A percentile compares a stretch with the other conserved stretches of the same genome.
Evolutionary conservation across 1,140 invertebrate species (phyloP).

Genomic region (Thaumatotibia leucotreta): DNA sequence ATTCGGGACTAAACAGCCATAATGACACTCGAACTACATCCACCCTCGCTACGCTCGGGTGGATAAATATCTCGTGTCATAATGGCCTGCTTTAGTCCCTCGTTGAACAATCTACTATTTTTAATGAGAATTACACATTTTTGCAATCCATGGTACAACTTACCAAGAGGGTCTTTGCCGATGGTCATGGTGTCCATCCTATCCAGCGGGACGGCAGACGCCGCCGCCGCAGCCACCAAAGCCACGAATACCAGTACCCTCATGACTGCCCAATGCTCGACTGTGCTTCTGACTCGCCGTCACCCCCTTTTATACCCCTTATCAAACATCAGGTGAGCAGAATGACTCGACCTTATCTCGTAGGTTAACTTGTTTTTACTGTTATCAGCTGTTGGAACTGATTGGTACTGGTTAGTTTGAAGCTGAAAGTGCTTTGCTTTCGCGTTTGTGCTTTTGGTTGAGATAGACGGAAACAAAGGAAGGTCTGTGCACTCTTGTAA

Average conservation of each 20-base stretch:
- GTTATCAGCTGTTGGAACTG: neutral
- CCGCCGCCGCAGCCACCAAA: constrained; percentile 44
- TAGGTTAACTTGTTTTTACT: neutral
- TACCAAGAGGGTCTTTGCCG: constrained; percentile 50
- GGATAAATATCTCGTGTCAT: too few relatives aligned
- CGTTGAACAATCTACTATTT: too few relatives aligned
- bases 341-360: neutral
- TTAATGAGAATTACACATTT: too few relatives aligned
- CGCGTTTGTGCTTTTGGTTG: too few relatives aligned
- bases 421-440: neutral
- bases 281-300: constrained; percentile 21
- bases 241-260: constrained; percentile 45
- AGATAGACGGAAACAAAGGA: too few relatives aligned
- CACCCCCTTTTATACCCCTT: constrained; percentile 43
- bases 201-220: constrained; percentile 45
- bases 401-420: neutral
- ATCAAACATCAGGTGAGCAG: neutral
- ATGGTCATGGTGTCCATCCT: constrained; percentile 30
- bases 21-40: too few relatives aligned
- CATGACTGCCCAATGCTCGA: constrained; percentile 39
- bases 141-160: constrained; percentile 20
- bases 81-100: too few relatives aligned
- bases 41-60: too few relatives aligned
- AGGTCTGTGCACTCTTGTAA: too few relatives aligned
- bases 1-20: too few relatives aligned